Conservation (phyloP, 1,140 invertebrate species). For the Chrysomallon squamiferum region DNA sequence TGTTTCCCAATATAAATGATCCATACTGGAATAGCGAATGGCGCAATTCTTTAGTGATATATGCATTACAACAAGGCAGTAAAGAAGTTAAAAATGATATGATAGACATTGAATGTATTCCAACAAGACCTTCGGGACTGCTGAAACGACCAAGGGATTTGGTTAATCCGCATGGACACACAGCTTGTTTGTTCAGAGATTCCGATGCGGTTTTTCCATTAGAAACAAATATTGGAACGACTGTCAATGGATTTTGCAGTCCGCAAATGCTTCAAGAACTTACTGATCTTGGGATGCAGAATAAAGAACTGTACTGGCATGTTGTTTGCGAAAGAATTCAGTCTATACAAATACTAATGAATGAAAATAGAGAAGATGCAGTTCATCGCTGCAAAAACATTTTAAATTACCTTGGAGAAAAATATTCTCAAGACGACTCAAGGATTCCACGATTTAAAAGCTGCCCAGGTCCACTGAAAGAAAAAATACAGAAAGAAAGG, state of each 20-base stretch:
- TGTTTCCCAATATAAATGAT: conserved; percentile 12
- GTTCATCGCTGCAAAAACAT: conserved; percentile 9
- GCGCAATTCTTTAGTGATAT: conserved; percentile 1
- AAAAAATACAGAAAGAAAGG: conserved; percentile 9
- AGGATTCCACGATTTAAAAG: not conserved
- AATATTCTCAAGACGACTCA: not conserved
- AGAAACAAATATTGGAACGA: not conserved
- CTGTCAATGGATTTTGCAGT: not conserved
- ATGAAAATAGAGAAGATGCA: not conserved
- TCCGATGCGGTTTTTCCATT: conserved; percentile 14
- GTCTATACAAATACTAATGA: conserved; percentile 5
- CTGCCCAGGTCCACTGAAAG: not conserved
- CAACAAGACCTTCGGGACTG: not conserved
- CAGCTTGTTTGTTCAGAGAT: conserved; percentile 4
- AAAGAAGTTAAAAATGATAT: conserved; percentile 10
- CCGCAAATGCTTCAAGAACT: conserved; percentile 3
- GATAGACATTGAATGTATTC: conserved; percentile 3
- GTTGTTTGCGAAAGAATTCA: conserved; percentile 14
- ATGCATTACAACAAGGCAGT: not conserved
- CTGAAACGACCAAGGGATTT: conserved; percentile 10
- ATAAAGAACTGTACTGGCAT: conserved; percentile 13
- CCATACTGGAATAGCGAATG: conserved; percentile 7
- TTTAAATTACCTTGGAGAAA: conserved; percentile 17
- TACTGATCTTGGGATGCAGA: conserved; percentile 23
- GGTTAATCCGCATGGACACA: conserved; percentile 3